A percentile compares a stretch with the other conserved stretches of the same genome.
Evolutionary conservation across 2,888 invertebrate species (phyloP).

Genomic region (Aphodius granarius): DNA sequence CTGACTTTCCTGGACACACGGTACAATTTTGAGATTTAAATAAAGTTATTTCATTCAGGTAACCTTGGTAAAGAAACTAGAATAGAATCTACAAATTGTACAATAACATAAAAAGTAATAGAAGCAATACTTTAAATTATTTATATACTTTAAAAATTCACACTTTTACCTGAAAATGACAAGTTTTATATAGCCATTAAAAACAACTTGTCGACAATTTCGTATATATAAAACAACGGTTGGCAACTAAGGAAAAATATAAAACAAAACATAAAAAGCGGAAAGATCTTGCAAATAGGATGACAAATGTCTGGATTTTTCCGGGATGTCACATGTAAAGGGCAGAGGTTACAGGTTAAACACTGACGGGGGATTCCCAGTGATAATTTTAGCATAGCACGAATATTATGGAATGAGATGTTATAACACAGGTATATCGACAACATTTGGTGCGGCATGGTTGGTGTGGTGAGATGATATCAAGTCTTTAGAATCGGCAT

Average conservation of each 20-base stretch:
- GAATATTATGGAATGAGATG: conserved; percentile 51
- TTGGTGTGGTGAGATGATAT: conserved; percentile 22
- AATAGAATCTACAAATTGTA: neutral
- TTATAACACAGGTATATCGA: conserved; percentile 48
- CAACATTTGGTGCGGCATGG: conserved; percentile 6
- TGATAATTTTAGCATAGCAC: conserved; percentile 51
- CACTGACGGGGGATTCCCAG: conserved; percentile 38
- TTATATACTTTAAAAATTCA: too few relatives aligned
- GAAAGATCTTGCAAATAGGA: conserved; percentile 40
- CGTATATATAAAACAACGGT: neutral
- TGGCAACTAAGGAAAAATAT: neutral
- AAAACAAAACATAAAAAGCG: neutral
- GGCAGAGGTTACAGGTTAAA: neutral
- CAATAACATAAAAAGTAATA: neutral
- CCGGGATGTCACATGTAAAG: conserved; percentile 24
- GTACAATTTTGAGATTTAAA: too few relatives aligned
- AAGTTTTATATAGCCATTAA: neutral
- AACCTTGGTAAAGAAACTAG: neutral
- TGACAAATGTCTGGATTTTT: conserved; percentile 7
- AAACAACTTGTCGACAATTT: neutral
- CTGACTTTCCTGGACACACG: too few relatives aligned
- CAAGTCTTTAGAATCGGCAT: conserved; percentile 19
- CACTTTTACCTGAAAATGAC: neutral
- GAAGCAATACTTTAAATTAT: neutral
- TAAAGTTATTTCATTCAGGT: too few relatives aligned